Evolutionary conservation across 2,888 invertebrate species (phyloP).

Genomic region (Torymus tubicola): DNA sequence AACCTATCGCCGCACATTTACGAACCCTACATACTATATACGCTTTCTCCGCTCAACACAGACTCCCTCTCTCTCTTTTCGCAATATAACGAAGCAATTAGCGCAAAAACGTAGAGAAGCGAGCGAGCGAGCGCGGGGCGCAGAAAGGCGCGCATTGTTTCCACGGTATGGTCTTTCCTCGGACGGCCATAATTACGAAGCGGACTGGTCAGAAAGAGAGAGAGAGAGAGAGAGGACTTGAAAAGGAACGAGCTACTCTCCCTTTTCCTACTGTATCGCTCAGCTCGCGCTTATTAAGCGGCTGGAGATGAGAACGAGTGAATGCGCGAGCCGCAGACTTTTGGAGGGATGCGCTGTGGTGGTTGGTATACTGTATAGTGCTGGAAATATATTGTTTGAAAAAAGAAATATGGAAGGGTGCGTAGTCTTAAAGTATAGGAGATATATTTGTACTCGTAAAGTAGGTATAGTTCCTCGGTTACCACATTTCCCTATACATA

Average conservation of each 20-base stretch:
- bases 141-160: constrained; percentile 13
- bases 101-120: not conserved
- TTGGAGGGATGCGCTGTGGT: constrained; percentile 3
- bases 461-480: too few species aligned
- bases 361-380: not conserved
- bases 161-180: constrained; percentile 7
- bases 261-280: too few species aligned
- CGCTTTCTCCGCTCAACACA: too few species aligned
- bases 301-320: not conserved
- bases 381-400: constrained; percentile 12
- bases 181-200: constrained; percentile 20
- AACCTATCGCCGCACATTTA: too few species aligned
- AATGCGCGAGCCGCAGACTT: constrained; percentile 18
- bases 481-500: too few species aligned
- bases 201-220: not conserved
- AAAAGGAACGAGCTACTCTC: constrained; percentile 15
- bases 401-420: not conserved
- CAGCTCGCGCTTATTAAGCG: constrained; percentile 23
- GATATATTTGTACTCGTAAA: too few species aligned
- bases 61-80: too few species aligned
- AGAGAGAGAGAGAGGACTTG: too few species aligned
- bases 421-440: too few species aligned
- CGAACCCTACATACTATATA: too few species aligned
- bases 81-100: constrained; percentile 6
- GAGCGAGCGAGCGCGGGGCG: not conserved